Evolutionary conservation across 2,113 vertebrate species (phyloP), one percentile per base, ranked within the genome.

Genomic region (Periophthalmodon schlosseri): DNA sequence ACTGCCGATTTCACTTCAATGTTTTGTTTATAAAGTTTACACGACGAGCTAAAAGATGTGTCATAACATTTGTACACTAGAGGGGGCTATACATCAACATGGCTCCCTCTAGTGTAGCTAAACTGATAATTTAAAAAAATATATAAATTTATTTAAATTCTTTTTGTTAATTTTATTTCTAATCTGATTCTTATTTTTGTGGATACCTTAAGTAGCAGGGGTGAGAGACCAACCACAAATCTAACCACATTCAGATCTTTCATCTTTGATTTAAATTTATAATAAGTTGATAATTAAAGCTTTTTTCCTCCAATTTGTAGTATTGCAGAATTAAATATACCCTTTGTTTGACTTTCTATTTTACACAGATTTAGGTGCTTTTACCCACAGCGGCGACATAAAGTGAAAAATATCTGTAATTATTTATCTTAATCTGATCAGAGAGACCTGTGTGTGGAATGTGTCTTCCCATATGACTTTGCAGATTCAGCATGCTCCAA

Each of bases 41-140:
- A 39, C 8, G 8, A 44, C 9, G 7, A 44, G 8, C 8, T 44
- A 2, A 44, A 44, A 44, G 39, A 44, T 10, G 39, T 44, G 1
- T 10, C 15, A 28, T 15, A 24, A 34, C 13, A 63, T 66, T 1
- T 77, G 24, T 44, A 75, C 89, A 84, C 79, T 21, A 88, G 89
- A 57, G 74, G 83, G 86, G 58, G 18, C 63, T 50, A 69, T 24
- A 39, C 21, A 14, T 2, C 64, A 65, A 44, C 47, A 18, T 11
- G 39, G 39, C 39, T 44, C 39, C 8, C 28, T 28, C 28, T 28
- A 28, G 28, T 28, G 28, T 28, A 28, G 28, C 28, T 28, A 28
- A 2, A 28, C 1, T 28, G 28, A 28, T 28, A 28, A 28, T 28
- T 10, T 10, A 44, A 10, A 44, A 44, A 10, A 44, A 44, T 11